phyloP scores from a whole-genome alignment of 2,113 vertebrate genomes.

The Percopsis transmontana region DNA sequence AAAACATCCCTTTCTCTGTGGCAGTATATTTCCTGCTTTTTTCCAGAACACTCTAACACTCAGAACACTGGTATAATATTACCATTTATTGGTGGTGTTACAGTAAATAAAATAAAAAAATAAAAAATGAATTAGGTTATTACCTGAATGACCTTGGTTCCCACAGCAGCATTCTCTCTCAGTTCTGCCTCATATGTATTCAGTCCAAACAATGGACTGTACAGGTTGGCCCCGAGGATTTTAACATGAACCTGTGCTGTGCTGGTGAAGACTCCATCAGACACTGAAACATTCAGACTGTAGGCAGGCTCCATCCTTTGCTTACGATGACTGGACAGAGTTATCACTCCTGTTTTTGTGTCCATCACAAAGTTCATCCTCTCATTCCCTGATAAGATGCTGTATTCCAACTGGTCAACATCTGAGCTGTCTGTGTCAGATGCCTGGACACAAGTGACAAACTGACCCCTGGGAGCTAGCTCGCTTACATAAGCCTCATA shows the following conservation, averaged over 20 bases:
- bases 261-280: constrained; percentile 93
- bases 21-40: no score
- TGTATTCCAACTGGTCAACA: constrained; percentile 87
- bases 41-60: no score
- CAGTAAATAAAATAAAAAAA: not conserved
- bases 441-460: constrained; percentile 94
- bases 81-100: not conserved
- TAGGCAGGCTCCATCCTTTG: constrained; percentile 91
- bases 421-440: constrained; percentile 93
- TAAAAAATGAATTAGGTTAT: constrained; percentile 38
- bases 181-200: constrained; percentile 88
- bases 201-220: constrained; percentile 88
- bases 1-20: no score
- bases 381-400: constrained; percentile 94
- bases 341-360: constrained; percentile 86
- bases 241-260: constrained; percentile 93
- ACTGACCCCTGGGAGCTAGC: constrained; percentile 90
- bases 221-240: constrained; percentile 89
- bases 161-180: constrained; percentile 86
- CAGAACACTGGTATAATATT: no score
- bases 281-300: constrained; percentile 93
- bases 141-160: constrained; percentile 87
- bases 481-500: constrained; percentile 95
- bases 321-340: constrained; percentile 86
- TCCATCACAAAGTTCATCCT: constrained; percentile 90